Evolutionary conservation across 2,797 vertebrate genomes (phyloP).

Genomic region (Protosalanx chinensis): DNA sequence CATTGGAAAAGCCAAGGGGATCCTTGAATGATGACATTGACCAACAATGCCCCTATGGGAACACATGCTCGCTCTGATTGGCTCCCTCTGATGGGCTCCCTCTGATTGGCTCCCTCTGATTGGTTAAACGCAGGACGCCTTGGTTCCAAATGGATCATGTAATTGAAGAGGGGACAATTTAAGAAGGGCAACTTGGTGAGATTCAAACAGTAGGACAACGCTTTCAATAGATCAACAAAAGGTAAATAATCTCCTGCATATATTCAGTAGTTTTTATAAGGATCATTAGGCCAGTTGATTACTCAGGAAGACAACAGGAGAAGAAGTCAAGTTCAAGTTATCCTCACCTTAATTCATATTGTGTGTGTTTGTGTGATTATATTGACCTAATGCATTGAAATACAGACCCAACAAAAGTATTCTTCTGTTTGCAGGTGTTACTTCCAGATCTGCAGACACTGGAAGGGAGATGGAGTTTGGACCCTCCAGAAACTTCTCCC

Average conservation of each 20-base stretch:
- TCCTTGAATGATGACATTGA: too few relatives aligned
- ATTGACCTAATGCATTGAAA: neutral
- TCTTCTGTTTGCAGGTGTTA: neutral
- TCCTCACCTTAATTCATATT: neutral
- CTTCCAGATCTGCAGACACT: neutral
- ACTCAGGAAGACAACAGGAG: neutral
- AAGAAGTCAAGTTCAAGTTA: neutral
- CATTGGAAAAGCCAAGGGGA: too few relatives aligned
- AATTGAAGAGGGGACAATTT: slow-evolving; percentile 6
- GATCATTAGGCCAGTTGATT: neutral
- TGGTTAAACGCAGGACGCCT: too few relatives aligned
- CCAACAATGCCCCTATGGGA: too few relatives aligned
- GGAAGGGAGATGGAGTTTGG: slow-evolving; percentile 25
- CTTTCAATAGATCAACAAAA: neutral
- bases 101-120: too few relatives aligned
- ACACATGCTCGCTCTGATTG: too few relatives aligned
- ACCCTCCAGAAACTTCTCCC: slow-evolving; percentile 23
- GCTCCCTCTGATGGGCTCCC: too few relatives aligned
- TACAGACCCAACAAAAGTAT: neutral
- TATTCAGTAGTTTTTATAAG: neutral
- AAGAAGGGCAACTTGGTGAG: neutral
- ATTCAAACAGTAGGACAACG: neutral
- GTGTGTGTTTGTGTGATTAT: too few relatives aligned
- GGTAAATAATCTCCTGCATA: neutral
- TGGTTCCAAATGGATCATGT: neutral